A percentile compares a stretch with the other conserved stretches of the same genome.
These are phyloP conservation scores for Calvadosia cruxmelitensis DNA, from an alignment of 30 jellyfish, hydroid and myxozoan species.

Conservation along the genomic window DNA sequence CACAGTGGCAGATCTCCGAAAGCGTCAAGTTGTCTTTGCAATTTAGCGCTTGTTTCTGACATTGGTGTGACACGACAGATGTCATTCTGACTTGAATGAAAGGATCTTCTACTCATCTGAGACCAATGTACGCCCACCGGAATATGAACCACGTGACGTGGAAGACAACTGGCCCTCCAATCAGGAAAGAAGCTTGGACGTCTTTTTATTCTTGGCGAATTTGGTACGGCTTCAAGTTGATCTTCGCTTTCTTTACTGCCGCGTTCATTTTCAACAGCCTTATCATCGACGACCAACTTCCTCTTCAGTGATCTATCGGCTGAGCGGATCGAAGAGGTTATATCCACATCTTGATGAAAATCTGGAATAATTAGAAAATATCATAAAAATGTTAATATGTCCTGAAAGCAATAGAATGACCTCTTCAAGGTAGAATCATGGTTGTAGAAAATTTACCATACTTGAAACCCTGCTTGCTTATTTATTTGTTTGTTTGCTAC, in stretches of 20 bases:
- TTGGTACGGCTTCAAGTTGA: not conserved
- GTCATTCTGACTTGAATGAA: not conserved
- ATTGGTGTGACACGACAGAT: not conserved
- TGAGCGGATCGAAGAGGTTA: no score
- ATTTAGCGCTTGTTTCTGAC: not conserved
- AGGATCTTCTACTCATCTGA: not conserved
- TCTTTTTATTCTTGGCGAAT: not conserved
- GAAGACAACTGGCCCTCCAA: not conserved
- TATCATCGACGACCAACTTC: no score
- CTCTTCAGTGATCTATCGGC: no score
- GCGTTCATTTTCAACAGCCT: not conserved
- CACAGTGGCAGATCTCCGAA: not conserved
- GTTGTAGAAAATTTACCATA: no score
- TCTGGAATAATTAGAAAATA: no score
- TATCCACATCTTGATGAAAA: no score
- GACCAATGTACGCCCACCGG: not conserved
- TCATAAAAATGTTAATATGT: no score
- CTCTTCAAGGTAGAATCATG: no score
- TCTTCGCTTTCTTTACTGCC: not conserved
- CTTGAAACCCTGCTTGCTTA: no score
- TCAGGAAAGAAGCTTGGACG: not conserved
- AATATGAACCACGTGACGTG: not conserved
- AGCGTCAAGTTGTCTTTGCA: not conserved
- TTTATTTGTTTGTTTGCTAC: no score
- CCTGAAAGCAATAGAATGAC: no score